Evolutionary conservation across 1,140 invertebrate genomes (phyloP).

Genomic region (Oscheius sp.): DNA sequence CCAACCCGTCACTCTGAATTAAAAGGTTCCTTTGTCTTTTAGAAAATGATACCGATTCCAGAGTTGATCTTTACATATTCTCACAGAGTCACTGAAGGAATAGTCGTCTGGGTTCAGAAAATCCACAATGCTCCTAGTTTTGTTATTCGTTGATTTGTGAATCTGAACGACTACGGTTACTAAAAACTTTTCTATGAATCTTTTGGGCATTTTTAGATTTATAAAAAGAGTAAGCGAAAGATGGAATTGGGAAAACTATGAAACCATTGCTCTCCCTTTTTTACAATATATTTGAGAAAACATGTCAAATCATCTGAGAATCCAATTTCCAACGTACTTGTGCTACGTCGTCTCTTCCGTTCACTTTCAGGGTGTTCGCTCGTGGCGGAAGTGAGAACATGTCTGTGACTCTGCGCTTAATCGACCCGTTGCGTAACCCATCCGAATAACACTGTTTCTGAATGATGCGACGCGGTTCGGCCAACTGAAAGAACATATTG

Average conservation of each 20-base stretch:
- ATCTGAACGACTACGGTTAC: background rate
- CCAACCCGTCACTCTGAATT: slow-evolving; percentile 29
- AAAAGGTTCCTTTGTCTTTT: background rate
- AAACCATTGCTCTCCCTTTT: background rate
- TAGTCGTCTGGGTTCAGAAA: slow-evolving; percentile 18
- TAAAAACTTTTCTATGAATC: background rate
- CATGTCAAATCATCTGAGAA: no score
- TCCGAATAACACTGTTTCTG: background rate
- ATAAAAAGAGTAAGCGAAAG: background rate
- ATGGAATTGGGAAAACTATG: background rate
- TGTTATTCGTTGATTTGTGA: background rate
- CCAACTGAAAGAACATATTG: background rate
- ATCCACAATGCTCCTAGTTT: slow-evolving; percentile 19
- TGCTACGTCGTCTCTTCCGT: background rate
- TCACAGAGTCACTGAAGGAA: slow-evolving; percentile 20
- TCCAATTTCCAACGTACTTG: no score
- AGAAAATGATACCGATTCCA: slow-evolving; percentile 23
- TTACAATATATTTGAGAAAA: background rate
- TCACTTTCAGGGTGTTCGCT: background rate
- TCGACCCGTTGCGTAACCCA: background rate
- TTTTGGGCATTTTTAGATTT: slow-evolving; percentile 7
- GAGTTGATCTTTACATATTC: slow-evolving; percentile 22
- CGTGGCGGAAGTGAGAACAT: background rate
- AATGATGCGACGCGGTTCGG: background rate
- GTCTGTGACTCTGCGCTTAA: background rate